These are phyloP conservation scores for Pseudomugil gertrudae DNA, from an alignment of 2,797 vertebrate species.

Conservation along the genomic window DNA sequence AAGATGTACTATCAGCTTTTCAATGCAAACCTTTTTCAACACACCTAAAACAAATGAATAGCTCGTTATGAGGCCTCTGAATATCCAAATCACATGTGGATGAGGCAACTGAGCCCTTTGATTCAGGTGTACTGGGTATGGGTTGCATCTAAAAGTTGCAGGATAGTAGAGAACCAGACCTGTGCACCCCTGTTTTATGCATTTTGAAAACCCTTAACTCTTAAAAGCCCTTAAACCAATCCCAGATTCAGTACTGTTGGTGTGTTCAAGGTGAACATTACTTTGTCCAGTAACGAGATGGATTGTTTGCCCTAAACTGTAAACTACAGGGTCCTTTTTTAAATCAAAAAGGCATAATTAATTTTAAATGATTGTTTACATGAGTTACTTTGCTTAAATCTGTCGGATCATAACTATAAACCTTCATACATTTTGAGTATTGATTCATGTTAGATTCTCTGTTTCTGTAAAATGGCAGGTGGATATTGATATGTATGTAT, in stretches of 20 bases:
- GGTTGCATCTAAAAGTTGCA: no score
- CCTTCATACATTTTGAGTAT: slow-evolving; percentile 35
- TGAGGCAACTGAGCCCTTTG: no score
- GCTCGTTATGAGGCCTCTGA: no score
- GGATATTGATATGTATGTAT: not conserved
- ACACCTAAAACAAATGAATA: no score
- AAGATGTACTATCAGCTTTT: no score
- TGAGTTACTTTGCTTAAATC: slow-evolving; percentile 21
- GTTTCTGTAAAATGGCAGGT: slow-evolving; percentile 10
- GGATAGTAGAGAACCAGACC: no score
- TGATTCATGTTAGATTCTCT: slow-evolving; percentile 6
- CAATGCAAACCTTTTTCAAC: no score
- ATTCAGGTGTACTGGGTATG: no score
- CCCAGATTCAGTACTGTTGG: not conserved
- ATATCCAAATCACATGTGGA: no score
- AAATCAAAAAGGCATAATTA: not conserved
- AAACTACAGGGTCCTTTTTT: not conserved
- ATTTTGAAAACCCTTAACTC: not conserved
- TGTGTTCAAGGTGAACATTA: not conserved
- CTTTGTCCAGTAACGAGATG: no score
- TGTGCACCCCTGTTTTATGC: no score
- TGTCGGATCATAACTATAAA: slow-evolving; percentile 27
- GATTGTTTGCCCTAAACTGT: not conserved
- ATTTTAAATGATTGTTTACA: slow-evolving; percentile 41
- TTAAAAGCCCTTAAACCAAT: not conserved